Evolutionary conservation across 2,113 vertebrate genomes (phyloP).

Genomic region (Galemys pyrenaicus): DNA sequence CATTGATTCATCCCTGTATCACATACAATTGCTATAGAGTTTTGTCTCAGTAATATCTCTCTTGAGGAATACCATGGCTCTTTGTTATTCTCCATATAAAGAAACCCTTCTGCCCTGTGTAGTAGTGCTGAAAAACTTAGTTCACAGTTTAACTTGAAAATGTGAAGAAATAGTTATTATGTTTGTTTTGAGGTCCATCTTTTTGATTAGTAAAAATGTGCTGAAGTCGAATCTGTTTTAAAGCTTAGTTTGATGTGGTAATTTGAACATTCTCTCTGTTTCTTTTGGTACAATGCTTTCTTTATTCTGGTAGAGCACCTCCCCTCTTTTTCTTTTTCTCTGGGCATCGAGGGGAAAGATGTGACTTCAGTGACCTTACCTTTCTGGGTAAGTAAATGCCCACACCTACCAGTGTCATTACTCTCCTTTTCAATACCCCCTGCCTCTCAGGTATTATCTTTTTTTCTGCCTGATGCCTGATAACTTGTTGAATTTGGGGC

Average conservation of each 20-base stretch:
- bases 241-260: not conserved
- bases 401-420: not conserved
- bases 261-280: not conserved
- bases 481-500: not conserved
- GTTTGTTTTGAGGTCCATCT: not conserved
- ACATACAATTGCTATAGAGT: not conserved
- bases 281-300: not conserved
- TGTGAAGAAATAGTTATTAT: not conserved
- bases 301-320: not conserved
- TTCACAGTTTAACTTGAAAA: not conserved
- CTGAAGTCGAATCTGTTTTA: not conserved
- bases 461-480: not conserved
- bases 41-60: not conserved
- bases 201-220: not conserved
- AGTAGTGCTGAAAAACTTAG: not conserved
- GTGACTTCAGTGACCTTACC: not conserved
- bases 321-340: not conserved
- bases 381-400: not conserved
- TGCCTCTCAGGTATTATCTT: not conserved
- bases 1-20: not conserved
- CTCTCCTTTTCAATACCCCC: not conserved
- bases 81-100: not conserved
- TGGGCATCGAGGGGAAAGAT: too few species aligned
- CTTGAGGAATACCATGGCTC: not conserved
- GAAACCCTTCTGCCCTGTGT: not conserved